phyloP scores from a whole-genome alignment of 2,888 invertebrate genomes.

The Drosophila percnosoma region DNA sequence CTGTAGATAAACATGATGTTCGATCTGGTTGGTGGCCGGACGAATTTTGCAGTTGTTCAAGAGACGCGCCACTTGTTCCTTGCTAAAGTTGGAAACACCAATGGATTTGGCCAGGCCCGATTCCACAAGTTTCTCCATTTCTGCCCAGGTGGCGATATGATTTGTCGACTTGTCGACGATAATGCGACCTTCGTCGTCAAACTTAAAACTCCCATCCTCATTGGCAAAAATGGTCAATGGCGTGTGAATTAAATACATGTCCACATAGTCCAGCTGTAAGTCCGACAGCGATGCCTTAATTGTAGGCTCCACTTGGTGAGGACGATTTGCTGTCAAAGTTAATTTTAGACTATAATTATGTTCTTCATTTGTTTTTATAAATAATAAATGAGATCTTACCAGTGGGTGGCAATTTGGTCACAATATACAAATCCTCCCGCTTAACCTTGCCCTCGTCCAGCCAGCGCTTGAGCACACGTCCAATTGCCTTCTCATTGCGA shows the following conservation, averaged over 20 bases:
- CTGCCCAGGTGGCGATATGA: constrained; percentile 90
- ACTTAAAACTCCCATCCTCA: constrained; percentile 88
- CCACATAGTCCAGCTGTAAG: constrained; percentile 91
- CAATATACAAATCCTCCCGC: constrained; percentile 92
- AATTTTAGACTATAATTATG: background rate
- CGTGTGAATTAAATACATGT: constrained; percentile 92
- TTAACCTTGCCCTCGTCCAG: constrained; percentile 88
- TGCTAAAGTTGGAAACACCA: constrained; percentile 94
- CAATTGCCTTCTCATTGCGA: constrained; percentile 91
- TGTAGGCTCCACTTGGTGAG: constrained; percentile 88
- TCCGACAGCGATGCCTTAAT: constrained; percentile 88
- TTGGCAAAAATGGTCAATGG: constrained; percentile 89
- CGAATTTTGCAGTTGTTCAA: constrained; percentile 87
- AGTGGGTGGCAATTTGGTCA: constrained; percentile 91
- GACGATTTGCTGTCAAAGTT: constrained; percentile 86
- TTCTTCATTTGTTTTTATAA: background rate
- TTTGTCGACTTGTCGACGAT: constrained; percentile 88
- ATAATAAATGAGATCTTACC: constrained; percentile 82
- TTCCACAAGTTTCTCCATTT: constrained; percentile 85
- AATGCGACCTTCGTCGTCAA: constrained; percentile 88
- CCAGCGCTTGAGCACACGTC: constrained; percentile 90
- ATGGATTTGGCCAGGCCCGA: constrained; percentile 90
- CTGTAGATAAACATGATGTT: constrained; percentile 92
- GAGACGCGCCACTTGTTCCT: constrained; percentile 89
- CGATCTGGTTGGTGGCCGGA: constrained; percentile 89